phyloP scores from a whole-genome alignment of 2,113 vertebrate species.

The Thryonomys swinderianus region DNA sequence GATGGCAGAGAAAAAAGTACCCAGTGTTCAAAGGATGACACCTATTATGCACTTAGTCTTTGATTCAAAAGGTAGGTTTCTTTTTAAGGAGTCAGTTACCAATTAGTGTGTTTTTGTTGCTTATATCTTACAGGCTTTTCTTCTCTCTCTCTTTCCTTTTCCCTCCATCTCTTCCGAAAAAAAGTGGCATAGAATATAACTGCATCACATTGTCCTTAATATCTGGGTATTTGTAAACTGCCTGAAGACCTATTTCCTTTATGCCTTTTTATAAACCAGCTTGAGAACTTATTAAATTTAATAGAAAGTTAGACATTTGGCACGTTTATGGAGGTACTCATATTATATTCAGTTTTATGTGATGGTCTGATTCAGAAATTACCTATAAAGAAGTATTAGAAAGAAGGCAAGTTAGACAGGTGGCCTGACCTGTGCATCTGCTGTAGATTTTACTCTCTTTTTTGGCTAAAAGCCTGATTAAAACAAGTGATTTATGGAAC shows the following conservation, averaged over 20 bases:
- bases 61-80: neutral
- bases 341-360: neutral
- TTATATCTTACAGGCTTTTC: neutral
- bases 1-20: neutral
- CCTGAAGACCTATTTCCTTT: neutral
- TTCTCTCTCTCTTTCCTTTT: neutral
- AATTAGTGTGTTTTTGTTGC: conserved; percentile 29
- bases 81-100: conserved; percentile 27
- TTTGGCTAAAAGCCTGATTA: neutral
- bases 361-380: neutral
- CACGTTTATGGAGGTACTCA: neutral
- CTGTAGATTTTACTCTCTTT: no score
- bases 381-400: neutral
- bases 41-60: neutral
- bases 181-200: neutral
- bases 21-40: neutral
- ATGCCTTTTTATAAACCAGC: neutral
- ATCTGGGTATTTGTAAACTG: neutral
- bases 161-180: neutral
- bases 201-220: neutral
- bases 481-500: neutral
- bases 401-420: no score
- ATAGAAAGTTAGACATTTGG: neutral
- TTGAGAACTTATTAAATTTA: neutral
- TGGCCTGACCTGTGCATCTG: accelerated